A percentile compares a stretch with the other conserved stretches of the same genome.
These are phyloP conservation scores for Crocodylus rhombifer DNA, from an alignment of 2,797 vertebrate species.

Conservation along the genomic window DNA sequence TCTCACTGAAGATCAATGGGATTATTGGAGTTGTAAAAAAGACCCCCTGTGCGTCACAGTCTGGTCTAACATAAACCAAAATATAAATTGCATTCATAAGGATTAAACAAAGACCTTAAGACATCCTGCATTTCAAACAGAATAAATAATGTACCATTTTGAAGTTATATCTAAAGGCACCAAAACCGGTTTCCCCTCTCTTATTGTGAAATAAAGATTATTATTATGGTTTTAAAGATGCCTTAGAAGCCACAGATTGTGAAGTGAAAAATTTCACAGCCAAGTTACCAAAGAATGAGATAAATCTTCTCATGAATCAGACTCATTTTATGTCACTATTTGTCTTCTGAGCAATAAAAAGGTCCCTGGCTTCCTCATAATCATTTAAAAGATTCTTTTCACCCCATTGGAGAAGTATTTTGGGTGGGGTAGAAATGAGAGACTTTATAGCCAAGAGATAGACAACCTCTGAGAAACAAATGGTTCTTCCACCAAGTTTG, in stretches of 20 bases:
- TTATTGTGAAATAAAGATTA: neutral
- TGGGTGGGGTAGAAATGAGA: constrained; percentile 13
- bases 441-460: neutral
- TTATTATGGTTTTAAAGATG: neutral
- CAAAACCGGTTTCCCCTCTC: neutral
- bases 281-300: neutral
- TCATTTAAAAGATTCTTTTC: constrained; percentile 6
- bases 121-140: no score
- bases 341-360: neutral
- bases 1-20: neutral
- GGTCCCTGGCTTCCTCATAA: neutral
- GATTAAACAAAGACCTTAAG: no score
- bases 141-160: no score
- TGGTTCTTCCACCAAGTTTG: neutral
- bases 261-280: neutral
- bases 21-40: neutral
- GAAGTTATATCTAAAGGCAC: no score
- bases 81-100: no score
- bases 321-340: neutral
- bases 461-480: neutral
- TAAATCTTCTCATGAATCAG: neutral
- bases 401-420: constrained; percentile 17
- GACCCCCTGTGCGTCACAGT: no score
- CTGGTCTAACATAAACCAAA: no score
- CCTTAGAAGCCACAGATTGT: neutral